Evolutionary conservation across 2,888 invertebrate genomes (phyloP), one percentile per base, ranked within the genome.

Genomic region (Argyresthia albistria): DNA sequence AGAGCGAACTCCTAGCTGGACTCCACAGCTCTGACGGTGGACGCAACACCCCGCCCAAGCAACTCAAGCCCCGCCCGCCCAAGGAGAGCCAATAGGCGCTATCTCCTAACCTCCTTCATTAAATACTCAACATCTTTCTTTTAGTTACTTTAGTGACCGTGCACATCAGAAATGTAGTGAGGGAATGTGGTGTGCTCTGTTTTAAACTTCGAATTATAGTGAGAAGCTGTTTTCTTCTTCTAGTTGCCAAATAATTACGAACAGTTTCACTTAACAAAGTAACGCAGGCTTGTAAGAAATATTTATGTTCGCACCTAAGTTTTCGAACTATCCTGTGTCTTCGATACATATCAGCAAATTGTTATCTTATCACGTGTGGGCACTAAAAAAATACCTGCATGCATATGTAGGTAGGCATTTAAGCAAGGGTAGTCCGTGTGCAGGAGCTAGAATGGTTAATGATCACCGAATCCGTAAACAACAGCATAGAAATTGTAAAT

Each of bases 1-100:
- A 97, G 92, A 95, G 95, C 88, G 96, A 97, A 88, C 92, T 96
- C 67, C 91, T 95, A 76, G 91, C 95, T 69, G 96, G 96, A 67
- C 90, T 94, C 69, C 90, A 91, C 69, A 77, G 76, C 66, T 88
- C 88, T 74, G 89, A 89, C 66, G 90, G 91, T 66, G 88, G 77
- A 65, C 76, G 76, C 68, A 56, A 62, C 60, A 69, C 70, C 76
- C 66, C 66, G 64, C 72, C 71, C 64, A 76, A 80, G 74, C 89
- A 89, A 79, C 77, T 82, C 73, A 87, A 86, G 73, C 88, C 89
- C 69, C 87, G 89, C 68, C 90, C 90, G 73, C 82, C 75, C 76
- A 90, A 90, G 83, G 83, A 86, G 64, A 25, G 25, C 25, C 78
- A 80, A 74, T 84, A 86, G 80, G 70, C 59, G 58, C 55, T 59